Base-by-base conservation (phyloP, 2,797 vertebrate species). In the Megaceryle alcyon region DNA sequence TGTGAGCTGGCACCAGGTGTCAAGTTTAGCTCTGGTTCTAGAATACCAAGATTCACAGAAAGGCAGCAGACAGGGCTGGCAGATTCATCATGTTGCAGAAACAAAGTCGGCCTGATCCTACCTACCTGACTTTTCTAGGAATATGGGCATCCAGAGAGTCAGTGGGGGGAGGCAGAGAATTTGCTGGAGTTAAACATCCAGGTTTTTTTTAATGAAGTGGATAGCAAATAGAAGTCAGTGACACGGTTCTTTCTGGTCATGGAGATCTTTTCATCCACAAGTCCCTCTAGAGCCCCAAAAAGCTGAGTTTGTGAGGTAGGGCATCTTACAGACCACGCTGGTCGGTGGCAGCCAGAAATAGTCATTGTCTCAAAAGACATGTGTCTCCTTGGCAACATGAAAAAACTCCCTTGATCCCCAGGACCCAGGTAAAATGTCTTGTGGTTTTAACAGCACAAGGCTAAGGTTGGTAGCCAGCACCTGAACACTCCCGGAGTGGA, bases 11-110 rank as follows among this genome's bases (percentile, higher is more conserved):
- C 63, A 91, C 13, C 72, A 91, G 69, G 82, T 86, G 43, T 69
- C 72, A 86, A 75, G 77, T 72, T 83, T 95, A 90, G 80, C 93
- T 81, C 33, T 76, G 7, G 26, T 61, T 88, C 85, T 91, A 29
- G 29, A 51, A 90, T 41, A 69, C n/a, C 61, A 81, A 59, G 72
- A 71, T 71, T 85, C 72, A 75, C 41, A 64, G 72, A 85, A 86
- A 78, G 41, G 18, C 56, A 95, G 71, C n/a, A 92, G 66, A 56
- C 51, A 89, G 37, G 48, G 53, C 37, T 83, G 87, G 69, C 26
- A 12, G 82, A 83, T 78, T 73, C 57, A 64, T 88, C 28, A 68
- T 0, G 2, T 0, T 64, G 53, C 44, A 90, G 64, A 91, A 96
- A 92, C 21, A 90, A 86, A 91, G 91, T 68, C 64, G 46, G 68